phyloP scores from a whole-genome alignment of 1,140 invertebrate species.

The Battus philenor region DNA sequence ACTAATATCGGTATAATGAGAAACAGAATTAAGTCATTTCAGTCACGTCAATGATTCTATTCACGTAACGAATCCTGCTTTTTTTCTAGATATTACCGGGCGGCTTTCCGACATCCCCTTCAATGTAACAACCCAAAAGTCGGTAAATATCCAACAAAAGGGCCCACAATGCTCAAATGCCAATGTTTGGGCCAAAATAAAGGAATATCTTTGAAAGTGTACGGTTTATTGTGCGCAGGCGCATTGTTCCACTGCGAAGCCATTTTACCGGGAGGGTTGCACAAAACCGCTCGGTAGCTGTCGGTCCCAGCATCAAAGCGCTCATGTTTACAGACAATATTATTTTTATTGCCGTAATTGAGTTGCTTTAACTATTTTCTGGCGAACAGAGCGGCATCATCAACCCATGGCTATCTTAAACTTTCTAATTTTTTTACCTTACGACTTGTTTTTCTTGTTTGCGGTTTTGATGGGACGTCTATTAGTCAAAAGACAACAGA shows the following conservation, averaged over 20 bases:
- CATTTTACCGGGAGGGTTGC: constrained; percentile 37
- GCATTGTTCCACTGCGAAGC: constrained; percentile 39
- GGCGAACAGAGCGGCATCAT: constrained; percentile 39
- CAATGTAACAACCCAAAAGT: constrained; percentile 60
- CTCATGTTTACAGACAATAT: constrained; percentile 61
- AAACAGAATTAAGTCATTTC: constrained; percentile 42
- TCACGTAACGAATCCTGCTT: constrained; percentile 38
- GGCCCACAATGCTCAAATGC: constrained; percentile 56
- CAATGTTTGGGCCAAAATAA: constrained; percentile 69
- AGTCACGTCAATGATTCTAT: constrained; percentile 42
- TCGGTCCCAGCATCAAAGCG: constrained; percentile 45
- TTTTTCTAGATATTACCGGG: constrained; percentile 33
- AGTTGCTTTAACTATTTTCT: constrained; percentile 37
- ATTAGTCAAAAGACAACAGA: too few species aligned
- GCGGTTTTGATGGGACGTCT: constrained; percentile 15
- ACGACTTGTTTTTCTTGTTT: constrained; percentile 28
- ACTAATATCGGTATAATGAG: constrained; percentile 14
- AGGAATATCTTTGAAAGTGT: constrained; percentile 51
- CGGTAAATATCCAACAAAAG: constrained; percentile 66
- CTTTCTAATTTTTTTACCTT: constrained; percentile 59
- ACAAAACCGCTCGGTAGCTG: constrained; percentile 62
- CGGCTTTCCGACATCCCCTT: constrained; percentile 36
- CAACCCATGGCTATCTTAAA: constrained; percentile 25
- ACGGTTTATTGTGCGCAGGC: constrained; percentile 41
- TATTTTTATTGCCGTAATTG: constrained; percentile 70